phyloP scores from a whole-genome alignment of 2,113 vertebrate species.

The Cheirogaleus medius region DNA sequence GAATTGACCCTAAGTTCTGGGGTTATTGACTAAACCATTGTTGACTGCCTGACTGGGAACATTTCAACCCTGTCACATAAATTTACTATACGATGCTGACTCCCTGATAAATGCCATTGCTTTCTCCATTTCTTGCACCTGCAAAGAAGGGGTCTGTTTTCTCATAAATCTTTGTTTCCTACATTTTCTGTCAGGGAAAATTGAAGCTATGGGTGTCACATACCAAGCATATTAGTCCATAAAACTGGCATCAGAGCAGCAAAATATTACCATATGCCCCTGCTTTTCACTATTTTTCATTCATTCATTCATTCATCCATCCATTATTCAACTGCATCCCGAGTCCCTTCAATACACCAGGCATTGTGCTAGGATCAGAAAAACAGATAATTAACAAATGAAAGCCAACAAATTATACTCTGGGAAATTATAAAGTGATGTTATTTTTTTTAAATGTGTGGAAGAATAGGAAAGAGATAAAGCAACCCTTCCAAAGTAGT shows the following conservation, averaged over 20 bases:
- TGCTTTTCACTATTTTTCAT: neutral
- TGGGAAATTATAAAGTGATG: neutral
- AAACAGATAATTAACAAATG: neutral
- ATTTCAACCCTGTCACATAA: neutral
- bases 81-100: neutral
- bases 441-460: neutral
- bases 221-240: neutral
- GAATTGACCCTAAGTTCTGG: neutral
- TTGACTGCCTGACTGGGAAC: neutral
- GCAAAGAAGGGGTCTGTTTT: neutral
- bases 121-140: neutral
- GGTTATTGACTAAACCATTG: neutral
- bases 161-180: slow-evolving; percentile 14
- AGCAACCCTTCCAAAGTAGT: neutral
- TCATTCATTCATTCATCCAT: neutral
- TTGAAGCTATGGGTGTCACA: neutral
- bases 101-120: neutral
- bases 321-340: neutral
- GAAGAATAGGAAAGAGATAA: neutral
- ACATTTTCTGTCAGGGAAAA: neutral
- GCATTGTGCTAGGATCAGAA: neutral
- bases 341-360: neutral
- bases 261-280: neutral
- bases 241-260: neutral
- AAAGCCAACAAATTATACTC: neutral